Evolutionary conservation across 2,888 invertebrate species (phyloP), one percentile per base, ranked within the genome.

Genomic region (Polydrusus pterygomalis): DNA sequence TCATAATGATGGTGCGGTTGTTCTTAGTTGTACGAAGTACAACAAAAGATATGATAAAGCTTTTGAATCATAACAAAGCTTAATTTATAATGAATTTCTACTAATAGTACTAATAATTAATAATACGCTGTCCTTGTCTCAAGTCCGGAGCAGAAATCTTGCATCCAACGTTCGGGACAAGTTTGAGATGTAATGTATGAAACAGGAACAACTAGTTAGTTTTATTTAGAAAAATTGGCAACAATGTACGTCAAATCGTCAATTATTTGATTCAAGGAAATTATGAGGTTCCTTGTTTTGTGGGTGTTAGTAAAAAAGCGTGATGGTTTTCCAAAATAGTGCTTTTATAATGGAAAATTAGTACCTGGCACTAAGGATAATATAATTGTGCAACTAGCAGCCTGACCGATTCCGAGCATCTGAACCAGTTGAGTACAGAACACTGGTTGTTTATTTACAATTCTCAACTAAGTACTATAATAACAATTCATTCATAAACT

Each of bases 371-470:
- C 13, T 8, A 6, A 15, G 8, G 54, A 69, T 68, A 69, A 72
- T 58, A 7, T 2, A 15, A 13, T 13, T 18, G 62, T 17, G 10
- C n/a, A n/a, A 43, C 17, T 18, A 30, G 20, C 17, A 17, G 30
- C 17, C 20, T 20, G 15, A 43, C 13, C 20, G 80, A 45, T 84
- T 84, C 85, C 83, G 83, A 82, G 79, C 25, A 47, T 34, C 13
- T 40, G 51, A 68, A 38, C 20, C 34, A 34, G 45, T 43, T 54
- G 56, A 68, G 63, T 18, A 63, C 47, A 45, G 34, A 51, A 70
- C 67, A 73, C 25, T 83, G 83, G 84, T 84, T 86, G 86, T 87
- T 86, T 87, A 87, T 87, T 87, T 87, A 87, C 87, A 85, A 86
- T 84, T 80, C 78, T 80, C 78, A 83, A 83, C 84, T 84, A n/a